Percentiles rank a stretch among this genome's conserved stretches.
phyloP scores from a whole-genome alignment of 2,113 vertebrate species.

The Corvus cornix region DNA sequence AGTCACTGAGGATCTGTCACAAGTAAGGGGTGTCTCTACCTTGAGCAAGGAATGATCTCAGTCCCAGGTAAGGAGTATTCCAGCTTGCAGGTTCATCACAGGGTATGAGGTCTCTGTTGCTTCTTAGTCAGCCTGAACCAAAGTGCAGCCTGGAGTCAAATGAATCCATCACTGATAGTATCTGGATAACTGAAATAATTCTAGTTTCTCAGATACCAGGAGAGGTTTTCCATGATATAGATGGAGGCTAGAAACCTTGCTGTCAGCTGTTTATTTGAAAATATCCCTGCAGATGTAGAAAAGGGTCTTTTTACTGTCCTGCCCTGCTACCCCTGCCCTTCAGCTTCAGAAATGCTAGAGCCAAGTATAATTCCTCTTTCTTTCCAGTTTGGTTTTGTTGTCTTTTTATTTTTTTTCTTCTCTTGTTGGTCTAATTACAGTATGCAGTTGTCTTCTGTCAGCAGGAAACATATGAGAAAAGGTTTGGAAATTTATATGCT shows the following conservation, averaged over 20 bases:
- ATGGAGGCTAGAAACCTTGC: background rate
- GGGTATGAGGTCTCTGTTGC: background rate
- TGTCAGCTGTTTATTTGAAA: background rate
- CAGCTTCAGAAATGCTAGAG: background rate
- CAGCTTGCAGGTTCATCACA: background rate
- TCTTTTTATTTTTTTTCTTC: background rate
- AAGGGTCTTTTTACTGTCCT: background rate
- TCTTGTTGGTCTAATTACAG: background rate
- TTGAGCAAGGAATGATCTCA: background rate
- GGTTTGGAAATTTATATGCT: background rate
- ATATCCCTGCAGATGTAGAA: background rate
- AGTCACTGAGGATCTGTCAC: background rate
- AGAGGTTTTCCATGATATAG: background rate
- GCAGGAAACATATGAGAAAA: background rate
- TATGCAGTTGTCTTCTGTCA: background rate
- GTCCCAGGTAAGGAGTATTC: background rate
- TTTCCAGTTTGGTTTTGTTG: background rate
- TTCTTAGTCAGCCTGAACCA: background rate
- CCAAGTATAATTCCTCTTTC: background rate
- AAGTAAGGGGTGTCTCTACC: background rate
- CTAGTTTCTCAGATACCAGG: background rate
- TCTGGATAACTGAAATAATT: background rate
- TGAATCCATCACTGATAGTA: background rate
- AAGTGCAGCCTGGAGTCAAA: background rate
- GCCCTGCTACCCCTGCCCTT: background rate